Evolutionary conservation across 2,888 invertebrate species (phyloP).

Genomic region (Lithophane socia): DNA sequence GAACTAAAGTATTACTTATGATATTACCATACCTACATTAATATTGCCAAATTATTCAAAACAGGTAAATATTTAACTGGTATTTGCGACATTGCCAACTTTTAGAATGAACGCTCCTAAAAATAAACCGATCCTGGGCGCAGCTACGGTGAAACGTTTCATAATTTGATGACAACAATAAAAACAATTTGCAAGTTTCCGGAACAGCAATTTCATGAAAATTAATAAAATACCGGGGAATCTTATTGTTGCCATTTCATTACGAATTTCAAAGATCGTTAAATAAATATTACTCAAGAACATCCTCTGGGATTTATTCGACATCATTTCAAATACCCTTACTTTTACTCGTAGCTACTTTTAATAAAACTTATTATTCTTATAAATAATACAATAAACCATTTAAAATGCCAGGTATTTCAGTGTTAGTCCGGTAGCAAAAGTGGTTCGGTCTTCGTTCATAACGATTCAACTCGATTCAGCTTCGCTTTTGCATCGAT

Average conservation of each 20-base stretch:
- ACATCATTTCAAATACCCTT: background rate
- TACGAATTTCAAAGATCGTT: constrained; percentile 25
- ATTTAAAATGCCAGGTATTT: background rate
- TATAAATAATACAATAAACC: background rate
- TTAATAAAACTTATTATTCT: background rate
- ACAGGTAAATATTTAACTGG: too few species aligned
- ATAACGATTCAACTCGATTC: too few species aligned
- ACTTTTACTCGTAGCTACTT: background rate
- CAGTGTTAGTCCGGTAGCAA: background rate
- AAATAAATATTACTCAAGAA: constrained; percentile 4
- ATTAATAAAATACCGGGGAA: constrained; percentile 19
- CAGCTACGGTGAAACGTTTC: background rate
- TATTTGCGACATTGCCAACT: too few species aligned
- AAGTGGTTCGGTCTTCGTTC: background rate
- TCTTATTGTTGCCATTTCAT: constrained; percentile 19
- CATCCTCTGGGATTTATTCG: background rate
- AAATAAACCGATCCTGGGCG: background rate
- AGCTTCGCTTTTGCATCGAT: too few species aligned
- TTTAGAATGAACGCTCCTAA: too few species aligned
- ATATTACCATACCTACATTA: too few species aligned
- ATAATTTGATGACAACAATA: constrained; percentile 9
- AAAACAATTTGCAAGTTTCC: constrained; percentile 27
- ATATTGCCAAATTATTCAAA: too few species aligned
- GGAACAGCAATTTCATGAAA: constrained; percentile 32
- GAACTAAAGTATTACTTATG: too few species aligned